A percentile compares a stretch with the other conserved stretches of the same genome.
Evolutionary conservation across 2,113 vertebrate genomes (phyloP).

Genomic region (Natator depressus): DNA sequence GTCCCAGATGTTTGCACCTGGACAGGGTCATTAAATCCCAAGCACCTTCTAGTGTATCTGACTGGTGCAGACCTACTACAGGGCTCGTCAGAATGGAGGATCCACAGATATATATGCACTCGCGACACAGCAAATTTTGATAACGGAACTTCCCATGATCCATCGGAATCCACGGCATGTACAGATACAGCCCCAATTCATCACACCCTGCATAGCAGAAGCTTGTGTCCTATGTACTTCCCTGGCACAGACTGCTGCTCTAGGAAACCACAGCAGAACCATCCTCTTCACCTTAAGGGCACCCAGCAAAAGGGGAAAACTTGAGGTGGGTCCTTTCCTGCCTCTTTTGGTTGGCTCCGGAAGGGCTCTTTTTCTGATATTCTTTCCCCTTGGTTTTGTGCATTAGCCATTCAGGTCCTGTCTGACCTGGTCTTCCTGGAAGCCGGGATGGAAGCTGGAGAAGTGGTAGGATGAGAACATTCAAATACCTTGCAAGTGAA

Average conservation of each 20-base stretch:
- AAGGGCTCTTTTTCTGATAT: neutral
- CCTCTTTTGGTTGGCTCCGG: neutral
- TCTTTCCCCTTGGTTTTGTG: neutral
- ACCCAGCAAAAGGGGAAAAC: neutral
- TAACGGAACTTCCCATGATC: too few relatives aligned
- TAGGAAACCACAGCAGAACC: slow-evolving; percentile 4
- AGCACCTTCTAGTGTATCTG: neutral
- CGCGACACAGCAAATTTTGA: too few relatives aligned
- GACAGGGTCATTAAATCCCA: neutral
- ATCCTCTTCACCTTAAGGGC: neutral
- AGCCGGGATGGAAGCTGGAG: neutral
- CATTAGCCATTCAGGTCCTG: neutral
- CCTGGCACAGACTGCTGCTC: neutral
- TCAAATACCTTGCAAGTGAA: neutral
- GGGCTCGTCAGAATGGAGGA: neutral
- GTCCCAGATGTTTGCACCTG: neutral
- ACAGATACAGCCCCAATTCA: too few relatives aligned
- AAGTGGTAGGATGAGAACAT: neutral
- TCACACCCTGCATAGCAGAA: neutral
- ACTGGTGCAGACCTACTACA: neutral
- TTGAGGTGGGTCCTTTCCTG: neutral
- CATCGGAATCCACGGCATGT: too few relatives aligned
- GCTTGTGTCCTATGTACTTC: neutral
- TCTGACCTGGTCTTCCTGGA: neutral
- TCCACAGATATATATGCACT: neutral